phyloP scores from a whole-genome alignment of 1,140 invertebrate genomes.

The Lepidurus couesii region DNA sequence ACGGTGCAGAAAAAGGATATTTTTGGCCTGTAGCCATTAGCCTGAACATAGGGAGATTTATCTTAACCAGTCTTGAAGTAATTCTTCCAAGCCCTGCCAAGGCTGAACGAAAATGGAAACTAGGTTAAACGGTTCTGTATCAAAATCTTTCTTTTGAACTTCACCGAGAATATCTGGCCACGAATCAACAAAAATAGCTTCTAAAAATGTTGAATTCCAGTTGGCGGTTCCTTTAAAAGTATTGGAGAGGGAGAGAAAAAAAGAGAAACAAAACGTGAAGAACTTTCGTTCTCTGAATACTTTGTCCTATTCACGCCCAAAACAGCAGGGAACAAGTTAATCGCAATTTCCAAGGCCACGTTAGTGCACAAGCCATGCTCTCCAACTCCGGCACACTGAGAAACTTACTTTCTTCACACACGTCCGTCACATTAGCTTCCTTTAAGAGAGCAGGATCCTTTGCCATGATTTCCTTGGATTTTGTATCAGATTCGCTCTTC shows the following conservation, averaged over 20 bases:
- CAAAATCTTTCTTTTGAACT: background rate
- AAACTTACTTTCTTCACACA: background rate
- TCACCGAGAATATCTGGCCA: slow-evolving; percentile 17
- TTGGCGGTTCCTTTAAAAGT: background rate
- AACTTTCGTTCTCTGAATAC: background rate
- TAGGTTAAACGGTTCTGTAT: background rate
- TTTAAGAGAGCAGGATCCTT: background rate
- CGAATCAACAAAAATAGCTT: background rate
- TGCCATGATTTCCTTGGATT: background rate
- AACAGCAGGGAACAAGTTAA: background rate
- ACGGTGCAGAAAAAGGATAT: background rate
- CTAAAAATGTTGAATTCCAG: background rate
- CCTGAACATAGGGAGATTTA: background rate
- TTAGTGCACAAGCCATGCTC: slow-evolving; percentile 18
- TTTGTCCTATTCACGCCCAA: background rate
- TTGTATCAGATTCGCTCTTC: background rate
- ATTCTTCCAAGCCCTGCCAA: background rate
- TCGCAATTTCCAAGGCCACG: background rate
- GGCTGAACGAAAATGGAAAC: background rate
- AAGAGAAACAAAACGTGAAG: background rate
- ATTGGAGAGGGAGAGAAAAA: background rate
- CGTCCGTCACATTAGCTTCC: background rate
- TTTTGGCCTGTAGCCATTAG: background rate
- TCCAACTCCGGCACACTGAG: background rate
- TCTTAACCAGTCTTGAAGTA: background rate